These are phyloP conservation scores for Calidris pygmaea DNA, from an alignment of 2,113 vertebrate genomes.

Conservation along the genomic window DNA sequence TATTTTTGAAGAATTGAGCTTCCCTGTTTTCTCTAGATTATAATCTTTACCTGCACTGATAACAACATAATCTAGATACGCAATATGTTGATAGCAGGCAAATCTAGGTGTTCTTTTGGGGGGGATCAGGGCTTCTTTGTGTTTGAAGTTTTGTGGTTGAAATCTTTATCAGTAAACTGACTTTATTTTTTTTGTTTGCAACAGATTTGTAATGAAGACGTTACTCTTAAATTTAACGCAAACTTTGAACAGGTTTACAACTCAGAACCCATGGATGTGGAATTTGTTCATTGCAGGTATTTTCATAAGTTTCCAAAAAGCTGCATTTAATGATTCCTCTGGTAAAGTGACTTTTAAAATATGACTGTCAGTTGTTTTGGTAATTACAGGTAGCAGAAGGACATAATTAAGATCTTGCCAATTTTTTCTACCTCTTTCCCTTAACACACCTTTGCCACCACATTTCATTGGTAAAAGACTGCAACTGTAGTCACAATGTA, in stretches of 20 bases:
- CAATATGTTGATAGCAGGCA: not conserved
- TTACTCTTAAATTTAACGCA: constrained; percentile 82
- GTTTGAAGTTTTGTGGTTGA: not conserved
- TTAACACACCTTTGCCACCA: not conserved
- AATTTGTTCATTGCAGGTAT: constrained; percentile 89
- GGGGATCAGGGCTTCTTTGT: not conserved
- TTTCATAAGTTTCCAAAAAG: not conserved
- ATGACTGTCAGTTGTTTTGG: not conserved
- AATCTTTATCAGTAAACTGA: not conserved
- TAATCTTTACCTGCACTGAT: not conserved
- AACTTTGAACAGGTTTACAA: constrained; percentile 85
- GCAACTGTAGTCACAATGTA: not conserved
- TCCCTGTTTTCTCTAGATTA: not conserved
- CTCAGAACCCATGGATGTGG: constrained; percentile 90
- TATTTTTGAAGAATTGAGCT: not conserved
- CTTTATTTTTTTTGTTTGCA: not conserved
- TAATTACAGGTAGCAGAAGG: not conserved
- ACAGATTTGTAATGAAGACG: constrained; percentile 86
- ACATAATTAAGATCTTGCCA: not conserved
- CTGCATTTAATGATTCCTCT: not conserved
- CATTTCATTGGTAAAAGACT: not conserved
- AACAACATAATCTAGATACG: not conserved
- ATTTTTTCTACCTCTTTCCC: not conserved
- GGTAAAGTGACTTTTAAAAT: not conserved
- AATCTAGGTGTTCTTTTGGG: not conserved